Percentiles rank a stretch among this genome's conserved stretches.
These are phyloP conservation scores for Sus cebifrons DNA, from an alignment of 2,797 vertebrate species.

Conservation along the genomic window DNA sequence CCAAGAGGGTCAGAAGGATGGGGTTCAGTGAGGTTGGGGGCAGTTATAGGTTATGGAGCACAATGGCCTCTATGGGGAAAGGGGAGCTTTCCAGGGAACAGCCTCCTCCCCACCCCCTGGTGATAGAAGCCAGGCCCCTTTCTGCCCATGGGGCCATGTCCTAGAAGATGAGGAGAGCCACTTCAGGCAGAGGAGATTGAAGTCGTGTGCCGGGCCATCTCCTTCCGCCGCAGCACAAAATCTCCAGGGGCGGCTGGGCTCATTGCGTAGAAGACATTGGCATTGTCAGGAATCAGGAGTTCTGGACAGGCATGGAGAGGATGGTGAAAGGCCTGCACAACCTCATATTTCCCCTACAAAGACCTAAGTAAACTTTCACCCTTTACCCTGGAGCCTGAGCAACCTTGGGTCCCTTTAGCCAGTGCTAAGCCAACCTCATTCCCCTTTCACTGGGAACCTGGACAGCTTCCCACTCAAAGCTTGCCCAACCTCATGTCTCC, in stretches of 20 bases:
- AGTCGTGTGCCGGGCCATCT: constrained; percentile 72
- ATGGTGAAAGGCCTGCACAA: background rate
- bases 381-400: background rate
- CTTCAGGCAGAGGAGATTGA: constrained; percentile 1
- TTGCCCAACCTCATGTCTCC: background rate
- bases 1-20: background rate
- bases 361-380: no score
- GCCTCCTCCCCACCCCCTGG: background rate
- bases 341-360: background rate
- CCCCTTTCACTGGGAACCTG: background rate
- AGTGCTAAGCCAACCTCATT: background rate
- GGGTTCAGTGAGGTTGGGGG: no score
- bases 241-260: constrained; percentile 92
- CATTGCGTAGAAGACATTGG: constrained; percentile 96
- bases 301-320: constrained; percentile 88
- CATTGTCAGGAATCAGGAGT: constrained; percentile 93
- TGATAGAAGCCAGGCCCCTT: background rate
- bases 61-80: background rate
- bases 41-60: background rate
- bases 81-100: background rate
- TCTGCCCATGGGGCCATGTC: background rate
- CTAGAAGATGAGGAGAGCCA: background rate
- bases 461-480: background rate
- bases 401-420: background rate
- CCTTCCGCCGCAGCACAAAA: constrained; percentile 91